Conservation (phyloP, 2,113 vertebrate species). For the Daboia siamensis region DNA sequence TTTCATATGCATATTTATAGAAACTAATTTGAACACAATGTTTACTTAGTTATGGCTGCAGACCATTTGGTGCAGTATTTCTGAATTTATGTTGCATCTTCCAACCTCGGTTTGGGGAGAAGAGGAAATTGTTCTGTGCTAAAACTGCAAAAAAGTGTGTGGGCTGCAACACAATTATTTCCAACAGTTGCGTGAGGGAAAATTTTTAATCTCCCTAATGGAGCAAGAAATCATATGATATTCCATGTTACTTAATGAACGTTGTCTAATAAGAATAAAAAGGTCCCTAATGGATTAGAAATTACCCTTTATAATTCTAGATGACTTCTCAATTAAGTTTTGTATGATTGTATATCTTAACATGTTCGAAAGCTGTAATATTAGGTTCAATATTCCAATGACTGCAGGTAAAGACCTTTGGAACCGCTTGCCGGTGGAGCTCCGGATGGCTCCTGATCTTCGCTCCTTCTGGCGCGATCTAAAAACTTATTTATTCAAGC, state of each 20-base stretch:
- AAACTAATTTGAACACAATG: background rate
- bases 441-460: too few relatives aligned
- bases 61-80: background rate
- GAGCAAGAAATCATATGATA: background rate
- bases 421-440: too few relatives aligned
- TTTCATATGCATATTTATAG: background rate
- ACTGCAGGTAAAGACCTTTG: background rate
- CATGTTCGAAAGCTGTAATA: background rate
- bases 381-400: background rate
- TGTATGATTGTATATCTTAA: background rate
- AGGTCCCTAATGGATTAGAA: background rate
- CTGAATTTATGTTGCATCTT: background rate
- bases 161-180: background rate
- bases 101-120: background rate
- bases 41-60: background rate
- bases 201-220: constrained; percentile 3
- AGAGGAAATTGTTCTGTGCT: background rate
- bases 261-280: background rate
- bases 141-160: background rate
- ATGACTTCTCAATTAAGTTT: background rate
- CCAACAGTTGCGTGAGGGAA: background rate
- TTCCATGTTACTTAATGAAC: background rate
- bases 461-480: too few relatives aligned
- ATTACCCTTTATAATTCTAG: background rate
- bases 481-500: too few relatives aligned